Conservation (phyloP, 2,113 vertebrate genomes). For the Stictonetta naevosa region DNA sequence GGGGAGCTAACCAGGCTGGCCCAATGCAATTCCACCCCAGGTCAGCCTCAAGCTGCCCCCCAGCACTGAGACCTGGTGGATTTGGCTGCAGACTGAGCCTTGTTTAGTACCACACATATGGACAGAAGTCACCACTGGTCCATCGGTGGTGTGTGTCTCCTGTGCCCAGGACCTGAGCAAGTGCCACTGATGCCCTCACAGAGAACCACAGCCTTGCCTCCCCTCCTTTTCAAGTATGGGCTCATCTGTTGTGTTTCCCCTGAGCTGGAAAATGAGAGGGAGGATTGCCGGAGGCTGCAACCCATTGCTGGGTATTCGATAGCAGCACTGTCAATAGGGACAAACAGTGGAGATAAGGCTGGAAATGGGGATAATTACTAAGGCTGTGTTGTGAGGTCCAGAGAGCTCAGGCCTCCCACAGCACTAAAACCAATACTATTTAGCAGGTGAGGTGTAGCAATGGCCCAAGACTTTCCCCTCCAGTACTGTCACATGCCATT, state of each 20-base stretch:
- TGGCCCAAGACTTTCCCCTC: fast-evolving
- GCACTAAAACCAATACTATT: not conserved
- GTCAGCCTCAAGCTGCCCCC: not conserved
- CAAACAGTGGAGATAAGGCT: not conserved
- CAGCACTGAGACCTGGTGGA: not conserved
- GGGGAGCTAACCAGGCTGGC: not conserved
- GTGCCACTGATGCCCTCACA: not conserved
- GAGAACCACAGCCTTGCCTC: not conserved
- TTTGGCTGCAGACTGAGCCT: not conserved
- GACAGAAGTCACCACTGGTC: not conserved
- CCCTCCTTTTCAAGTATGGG: not conserved
- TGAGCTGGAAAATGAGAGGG: not conserved
- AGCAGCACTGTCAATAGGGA: not conserved
- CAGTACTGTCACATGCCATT: fast-evolving
- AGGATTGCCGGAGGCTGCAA: not conserved
- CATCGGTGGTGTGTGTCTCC: fast-evolving
- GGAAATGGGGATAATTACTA: not conserved
- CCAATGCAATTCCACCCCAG: fast-evolving
- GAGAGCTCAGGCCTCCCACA: not conserved
- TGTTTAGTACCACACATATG: not conserved
- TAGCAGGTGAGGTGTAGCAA: not conserved
- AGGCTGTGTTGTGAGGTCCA: not conserved
- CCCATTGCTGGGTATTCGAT: not conserved
- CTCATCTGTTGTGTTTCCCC: not conserved
- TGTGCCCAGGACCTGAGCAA: fast-evolving